Evolutionary conservation across 2,113 vertebrate species (phyloP), one percentile per base, ranked within the genome.

Genomic region (Propithecus coquereli): DNA sequence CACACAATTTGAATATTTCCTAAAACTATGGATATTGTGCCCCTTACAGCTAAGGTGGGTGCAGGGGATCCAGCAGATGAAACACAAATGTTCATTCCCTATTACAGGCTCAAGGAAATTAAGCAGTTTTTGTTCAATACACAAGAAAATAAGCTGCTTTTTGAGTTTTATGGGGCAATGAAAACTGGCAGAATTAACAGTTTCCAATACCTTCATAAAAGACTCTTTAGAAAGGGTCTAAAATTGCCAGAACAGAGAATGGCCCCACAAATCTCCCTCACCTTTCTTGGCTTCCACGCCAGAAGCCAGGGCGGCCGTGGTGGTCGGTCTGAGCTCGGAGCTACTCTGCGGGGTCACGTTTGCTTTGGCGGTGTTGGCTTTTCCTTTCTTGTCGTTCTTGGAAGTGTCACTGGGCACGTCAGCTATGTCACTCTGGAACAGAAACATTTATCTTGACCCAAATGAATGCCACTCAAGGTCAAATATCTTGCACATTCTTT

Each of bases 301-400:
- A 81, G 99, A 98, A n/a, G 99, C 99, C 52, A 99, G 98, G 52
- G 98, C 97, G 0, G 98, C 90, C 0, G 99, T 99, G 73, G 99
- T 98, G 82, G 98, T 98, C 34, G 99, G 99, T 77, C 98, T 99
- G 94, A 99, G 98, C 96, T 99, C 99, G 0, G 99, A 99, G 97
- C 99, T 99, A 91, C 98, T 99, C 98, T 99, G 99, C 8, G 99
- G 99, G 0, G 99, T 99, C 70, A 99, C 99, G 0, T 95, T 99
- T 61, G 99, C 98, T 98, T 99, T 99, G 92, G 99, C 98, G 0
- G 99, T 99, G 80, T 99, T 99, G 70, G 98, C 98, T 96, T 99
- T 99, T 94, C 99, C 99, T 98, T 99, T 99, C 92, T 99, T 99
- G 79, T 99, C 99, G 0, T 99, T 99, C 98, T 99, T 99, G 1